Evolutionary conservation across 2,888 invertebrate species (phyloP).

Genomic region (Tuberolachnus salignus): DNA sequence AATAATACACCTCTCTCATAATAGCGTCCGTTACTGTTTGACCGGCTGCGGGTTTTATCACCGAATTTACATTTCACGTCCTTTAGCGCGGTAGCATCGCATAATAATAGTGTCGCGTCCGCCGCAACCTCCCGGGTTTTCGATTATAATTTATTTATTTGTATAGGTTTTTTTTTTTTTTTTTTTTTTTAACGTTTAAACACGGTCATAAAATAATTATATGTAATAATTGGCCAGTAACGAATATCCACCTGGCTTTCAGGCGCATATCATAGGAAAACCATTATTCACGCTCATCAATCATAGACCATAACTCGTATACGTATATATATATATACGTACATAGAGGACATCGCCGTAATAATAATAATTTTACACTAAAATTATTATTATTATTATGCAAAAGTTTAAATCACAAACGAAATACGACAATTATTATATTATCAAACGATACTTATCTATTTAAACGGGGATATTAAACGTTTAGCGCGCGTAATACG

Average conservation of each 20-base stretch:
- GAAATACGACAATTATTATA: background rate
- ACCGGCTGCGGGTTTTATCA: slow-evolving; percentile 47
- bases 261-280: background rate
- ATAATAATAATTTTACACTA: background rate
- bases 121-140: background rate
- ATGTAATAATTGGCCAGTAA: background rate
- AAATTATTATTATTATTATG: too few species aligned
- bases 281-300: background rate
- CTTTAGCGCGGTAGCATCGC: slow-evolving; percentile 10
- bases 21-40: background rate
- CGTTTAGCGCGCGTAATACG: too few species aligned
- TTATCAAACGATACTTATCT: too few species aligned
- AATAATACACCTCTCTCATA: slow-evolving; percentile 22
- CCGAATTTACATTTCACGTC: slow-evolving; percentile 41
- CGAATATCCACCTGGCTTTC: too few species aligned
- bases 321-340: background rate
- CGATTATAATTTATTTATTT: slow-evolving; percentile 13
- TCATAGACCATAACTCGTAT: background rate
- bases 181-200: slow-evolving; percentile 9
- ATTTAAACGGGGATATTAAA: too few species aligned
- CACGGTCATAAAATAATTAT: background rate
- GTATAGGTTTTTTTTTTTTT: too few species aligned
- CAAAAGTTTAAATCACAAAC: background rate
- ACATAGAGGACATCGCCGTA: background rate
- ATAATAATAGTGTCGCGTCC: background rate